phyloP scores from a whole-genome alignment of 1,140 invertebrate species.

The Melitaea cinxia region DNA sequence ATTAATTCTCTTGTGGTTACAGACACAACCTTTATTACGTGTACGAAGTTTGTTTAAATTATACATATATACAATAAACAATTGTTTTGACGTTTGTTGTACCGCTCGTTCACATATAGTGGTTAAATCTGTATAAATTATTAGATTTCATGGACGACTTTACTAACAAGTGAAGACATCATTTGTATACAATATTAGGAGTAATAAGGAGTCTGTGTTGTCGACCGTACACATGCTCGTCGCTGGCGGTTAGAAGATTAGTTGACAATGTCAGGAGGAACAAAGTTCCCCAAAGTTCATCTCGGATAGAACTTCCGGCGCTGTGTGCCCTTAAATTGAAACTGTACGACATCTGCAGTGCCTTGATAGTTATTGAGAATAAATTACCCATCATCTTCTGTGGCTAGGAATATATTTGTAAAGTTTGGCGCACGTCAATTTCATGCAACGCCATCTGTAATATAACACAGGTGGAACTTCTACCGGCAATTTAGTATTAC shows the following conservation, averaged over 20 bases:
- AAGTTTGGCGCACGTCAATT: slow-evolving; percentile 40
- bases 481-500: slow-evolving; percentile 3
- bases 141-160: slow-evolving; percentile 34
- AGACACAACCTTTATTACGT: slow-evolving; percentile 28
- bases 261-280: slow-evolving; percentile 75
- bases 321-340: slow-evolving; percentile 74
- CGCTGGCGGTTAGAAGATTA: slow-evolving; percentile 70
- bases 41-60: slow-evolving; percentile 30
- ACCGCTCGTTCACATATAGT: slow-evolving; percentile 28
- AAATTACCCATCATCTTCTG: slow-evolving; percentile 57
- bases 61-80: slow-evolving; percentile 29
- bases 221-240: slow-evolving; percentile 45
- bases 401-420: slow-evolving; percentile 41
- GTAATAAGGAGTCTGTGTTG: slow-evolving; percentile 41
- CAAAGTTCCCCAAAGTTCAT: slow-evolving; percentile 72
- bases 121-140: slow-evolving; percentile 30
- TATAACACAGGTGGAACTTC: slow-evolving; percentile 11
- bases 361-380: slow-evolving; percentile 71
- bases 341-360: slow-evolving; percentile 73
- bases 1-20: slow-evolving; percentile 30
- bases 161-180: slow-evolving; percentile 29
- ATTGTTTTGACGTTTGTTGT: slow-evolving; percentile 30
- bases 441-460: slow-evolving; percentile 28
- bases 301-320: slow-evolving; percentile 58
- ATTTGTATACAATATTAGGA: slow-evolving; percentile 30